Percentiles rank a stretch among this genome's conserved stretches.
Conservation (phyloP, 2,888 invertebrate species). For the Lepidocyrtinus sp. region DNA sequence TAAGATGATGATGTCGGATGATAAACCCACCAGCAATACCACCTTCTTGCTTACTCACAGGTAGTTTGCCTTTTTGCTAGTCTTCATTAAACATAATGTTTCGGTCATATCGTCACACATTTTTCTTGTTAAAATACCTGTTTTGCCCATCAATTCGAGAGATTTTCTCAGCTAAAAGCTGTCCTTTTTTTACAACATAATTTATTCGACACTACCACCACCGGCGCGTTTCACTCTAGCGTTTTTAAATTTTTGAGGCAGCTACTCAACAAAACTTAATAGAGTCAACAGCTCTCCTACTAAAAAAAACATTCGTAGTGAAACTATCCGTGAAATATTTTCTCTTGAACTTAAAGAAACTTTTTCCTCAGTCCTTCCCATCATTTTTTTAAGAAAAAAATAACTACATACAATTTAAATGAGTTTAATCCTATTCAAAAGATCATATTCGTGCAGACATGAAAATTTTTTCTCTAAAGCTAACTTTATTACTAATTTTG, state of each 20-base stretch:
- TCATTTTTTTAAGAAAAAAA: no score
- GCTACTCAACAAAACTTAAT: no score
- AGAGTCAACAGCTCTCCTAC: no score
- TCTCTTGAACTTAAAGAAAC: no score
- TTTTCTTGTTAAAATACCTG: slow-evolving; percentile 34
- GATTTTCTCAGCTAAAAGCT: background rate
- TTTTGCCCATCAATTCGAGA: slow-evolving; percentile 24
- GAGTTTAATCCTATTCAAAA: no score
- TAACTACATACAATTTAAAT: no score
- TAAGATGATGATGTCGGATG: slow-evolving; percentile 1
- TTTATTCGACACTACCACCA: slow-evolving; percentile 1
- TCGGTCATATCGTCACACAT: slow-evolving; percentile 21
- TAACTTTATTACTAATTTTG: slow-evolving; percentile 3
- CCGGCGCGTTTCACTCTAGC: background rate
- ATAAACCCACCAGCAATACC: slow-evolving; percentile 1
- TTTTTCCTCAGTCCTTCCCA: no score
- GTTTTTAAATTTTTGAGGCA: no score
- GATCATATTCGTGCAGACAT: no score
- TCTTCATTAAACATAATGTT: slow-evolving; percentile 2
- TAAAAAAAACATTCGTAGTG: no score
- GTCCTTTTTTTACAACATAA: slow-evolving; percentile 16
- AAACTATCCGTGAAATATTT: no score
- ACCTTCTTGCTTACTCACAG: background rate
- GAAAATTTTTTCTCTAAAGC: no score
- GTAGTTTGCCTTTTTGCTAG: background rate